phyloP scores from a whole-genome alignment of 2,888 invertebrate species.

The Neoitamus cyanurus region DNA sequence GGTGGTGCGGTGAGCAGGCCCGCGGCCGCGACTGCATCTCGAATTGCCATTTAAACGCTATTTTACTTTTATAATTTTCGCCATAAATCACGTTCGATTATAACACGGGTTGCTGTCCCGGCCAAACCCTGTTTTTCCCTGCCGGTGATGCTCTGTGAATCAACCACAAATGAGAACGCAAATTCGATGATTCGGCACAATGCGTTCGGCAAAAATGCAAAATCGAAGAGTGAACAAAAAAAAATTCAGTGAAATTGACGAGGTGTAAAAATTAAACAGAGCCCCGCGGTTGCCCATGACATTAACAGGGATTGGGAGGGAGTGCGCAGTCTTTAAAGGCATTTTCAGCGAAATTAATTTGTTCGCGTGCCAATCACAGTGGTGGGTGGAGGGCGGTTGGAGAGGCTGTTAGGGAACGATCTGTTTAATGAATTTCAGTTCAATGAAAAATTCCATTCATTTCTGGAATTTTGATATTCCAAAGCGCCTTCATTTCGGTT shows the following conservation, averaged over 20 bases:
- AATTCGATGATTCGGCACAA: slow-evolving; percentile 48
- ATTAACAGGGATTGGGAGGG: neutral
- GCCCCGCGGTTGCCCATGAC: neutral
- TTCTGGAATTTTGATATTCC: too few relatives aligned
- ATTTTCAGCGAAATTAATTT: neutral
- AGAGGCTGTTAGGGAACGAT: too few relatives aligned
- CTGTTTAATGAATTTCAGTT: too few relatives aligned
- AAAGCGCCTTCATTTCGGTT: too few relatives aligned
- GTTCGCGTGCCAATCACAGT: neutral
- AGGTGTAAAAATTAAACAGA: slow-evolving; percentile 17
- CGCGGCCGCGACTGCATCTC: slow-evolving; percentile 7
- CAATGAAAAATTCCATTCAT: too few relatives aligned
- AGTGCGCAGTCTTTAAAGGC: neutral
- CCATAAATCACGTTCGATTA: slow-evolving; percentile 53
- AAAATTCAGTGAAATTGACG: neutral
- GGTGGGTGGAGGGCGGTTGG: too few relatives aligned
- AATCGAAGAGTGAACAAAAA: neutral
- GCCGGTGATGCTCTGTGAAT: slow-evolving; percentile 50
- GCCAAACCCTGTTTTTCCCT: slow-evolving; percentile 18
- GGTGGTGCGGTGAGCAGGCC: neutral
- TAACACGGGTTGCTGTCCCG: slow-evolving; percentile 22
- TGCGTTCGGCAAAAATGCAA: slow-evolving; percentile 18
- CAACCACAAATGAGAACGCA: slow-evolving; percentile 52
- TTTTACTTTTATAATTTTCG: slow-evolving; percentile 49
- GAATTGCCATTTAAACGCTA: slow-evolving; percentile 46